Evolutionary conservation across 2,113 vertebrate species (phyloP).

Genomic region (Pelvicachromis taeniatus): DNA sequence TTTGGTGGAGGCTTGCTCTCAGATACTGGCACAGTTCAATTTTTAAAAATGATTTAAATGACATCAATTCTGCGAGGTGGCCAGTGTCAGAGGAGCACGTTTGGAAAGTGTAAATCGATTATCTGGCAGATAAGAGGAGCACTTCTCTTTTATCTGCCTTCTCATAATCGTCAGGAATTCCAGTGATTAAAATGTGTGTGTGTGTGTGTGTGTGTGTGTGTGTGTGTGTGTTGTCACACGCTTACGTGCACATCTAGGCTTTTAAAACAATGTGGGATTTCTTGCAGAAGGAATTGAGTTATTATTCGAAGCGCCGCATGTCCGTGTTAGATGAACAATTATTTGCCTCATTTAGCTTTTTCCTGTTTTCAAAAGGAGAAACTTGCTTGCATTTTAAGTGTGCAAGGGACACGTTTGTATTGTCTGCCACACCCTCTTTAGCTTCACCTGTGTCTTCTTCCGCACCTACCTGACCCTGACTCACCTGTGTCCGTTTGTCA

Average conservation of each 20-base stretch:
- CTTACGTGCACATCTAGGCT: conserved; percentile 4
- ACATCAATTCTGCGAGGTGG: background rate
- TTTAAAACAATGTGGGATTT: background rate
- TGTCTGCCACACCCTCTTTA: background rate
- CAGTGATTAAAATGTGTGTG: background rate
- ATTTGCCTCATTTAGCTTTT: background rate
- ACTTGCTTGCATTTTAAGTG: background rate
- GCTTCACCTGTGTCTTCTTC: background rate
- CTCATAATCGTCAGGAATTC: background rate
- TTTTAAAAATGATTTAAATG: background rate
- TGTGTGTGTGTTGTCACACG: background rate
- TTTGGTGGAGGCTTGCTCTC: background rate
- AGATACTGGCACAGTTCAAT: background rate
- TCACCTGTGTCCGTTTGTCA: background rate
- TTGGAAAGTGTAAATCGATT: background rate
- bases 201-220: background rate
- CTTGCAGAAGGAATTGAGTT: background rate
- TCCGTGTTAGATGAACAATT: background rate
- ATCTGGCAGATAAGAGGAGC: background rate
- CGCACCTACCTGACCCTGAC: background rate
- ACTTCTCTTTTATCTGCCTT: background rate
- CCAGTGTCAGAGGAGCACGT: background rate
- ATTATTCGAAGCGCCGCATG: background rate
- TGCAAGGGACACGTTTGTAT: background rate
- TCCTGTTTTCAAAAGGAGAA: background rate